Conservation (phyloP, 1,140 invertebrate species). For the Achatina immaculata region DNA sequence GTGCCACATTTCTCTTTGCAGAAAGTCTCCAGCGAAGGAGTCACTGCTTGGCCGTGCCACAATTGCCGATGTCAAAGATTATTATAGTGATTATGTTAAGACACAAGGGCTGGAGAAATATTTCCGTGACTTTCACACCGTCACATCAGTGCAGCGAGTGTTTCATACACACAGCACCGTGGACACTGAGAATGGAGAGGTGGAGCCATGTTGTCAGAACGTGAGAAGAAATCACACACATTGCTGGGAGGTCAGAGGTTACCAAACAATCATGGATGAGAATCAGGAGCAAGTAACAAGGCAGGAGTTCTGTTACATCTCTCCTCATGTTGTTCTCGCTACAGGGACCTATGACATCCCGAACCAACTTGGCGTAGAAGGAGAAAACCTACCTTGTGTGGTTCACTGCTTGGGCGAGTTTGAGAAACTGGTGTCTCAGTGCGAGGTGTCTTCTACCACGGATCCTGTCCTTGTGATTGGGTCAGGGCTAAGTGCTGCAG, state of each 20-base stretch:
- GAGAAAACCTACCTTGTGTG: conserved; percentile 75
- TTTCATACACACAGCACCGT: conserved; percentile 49
- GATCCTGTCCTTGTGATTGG: conserved; percentile 78
- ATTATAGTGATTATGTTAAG: conserved; percentile 84
- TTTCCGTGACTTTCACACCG: conserved; percentile 77
- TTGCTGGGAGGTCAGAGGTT: conserved; percentile 64
- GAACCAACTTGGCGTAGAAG: conserved; percentile 79
- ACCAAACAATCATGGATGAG: conserved; percentile 38
- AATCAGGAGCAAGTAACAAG: conserved; percentile 46
- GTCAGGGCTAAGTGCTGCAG: conserved; percentile 87
- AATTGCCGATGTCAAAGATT: conserved; percentile 81
- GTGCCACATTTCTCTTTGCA: no score
- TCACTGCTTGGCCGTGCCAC: conserved; percentile 75
- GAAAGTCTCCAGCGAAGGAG: neutral
- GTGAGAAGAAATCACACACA: conserved; percentile 57
- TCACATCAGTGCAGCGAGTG: conserved; percentile 74
- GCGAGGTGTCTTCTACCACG: conserved; percentile 26
- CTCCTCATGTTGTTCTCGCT: conserved; percentile 80
- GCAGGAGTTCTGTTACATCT: conserved; percentile 72
- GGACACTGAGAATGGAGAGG: conserved; percentile 66
- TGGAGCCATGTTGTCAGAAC: conserved; percentile 58
- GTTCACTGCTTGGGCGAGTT: conserved; percentile 77
- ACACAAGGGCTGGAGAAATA: conserved; percentile 76
- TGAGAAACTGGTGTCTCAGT: conserved; percentile 72
- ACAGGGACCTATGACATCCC: conserved; percentile 84